A percentile compares a stretch with the other conserved stretches of the same genome.
Conservation (phyloP, 2,113 vertebrate genomes). For the Polyodon spathula region DNA sequence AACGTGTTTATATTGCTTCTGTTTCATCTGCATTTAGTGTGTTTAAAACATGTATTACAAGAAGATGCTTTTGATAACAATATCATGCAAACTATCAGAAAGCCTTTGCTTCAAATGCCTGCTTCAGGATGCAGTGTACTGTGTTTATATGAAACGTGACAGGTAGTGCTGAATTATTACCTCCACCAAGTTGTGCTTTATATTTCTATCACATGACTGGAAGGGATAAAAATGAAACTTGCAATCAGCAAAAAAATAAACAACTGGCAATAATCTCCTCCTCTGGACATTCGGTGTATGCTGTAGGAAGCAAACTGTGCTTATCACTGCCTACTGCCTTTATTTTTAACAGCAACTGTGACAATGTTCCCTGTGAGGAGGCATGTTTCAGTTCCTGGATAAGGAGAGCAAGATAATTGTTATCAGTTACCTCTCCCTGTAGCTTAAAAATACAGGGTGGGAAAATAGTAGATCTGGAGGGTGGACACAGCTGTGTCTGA, state of each 20-base stretch:
- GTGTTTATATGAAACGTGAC: neutral
- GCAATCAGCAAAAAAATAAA: slow-evolving; percentile 59
- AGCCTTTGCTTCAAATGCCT: neutral
- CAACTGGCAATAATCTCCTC: slow-evolving; percentile 57
- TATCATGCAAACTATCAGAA: no score
- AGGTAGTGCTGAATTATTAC: neutral
- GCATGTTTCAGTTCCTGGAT: slow-evolving; percentile 40
- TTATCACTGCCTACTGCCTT: slow-evolving; percentile 56
- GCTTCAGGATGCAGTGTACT: neutral
- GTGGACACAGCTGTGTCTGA: no score
- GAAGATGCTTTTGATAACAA: no score
- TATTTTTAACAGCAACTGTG: slow-evolving; percentile 53
- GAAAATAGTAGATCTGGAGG: no score
- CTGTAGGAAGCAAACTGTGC: slow-evolving; percentile 45
- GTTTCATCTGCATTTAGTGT: neutral
- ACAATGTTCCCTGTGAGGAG: slow-evolving; percentile 35
- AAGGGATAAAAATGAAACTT: slow-evolving; percentile 56
- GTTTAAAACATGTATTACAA: neutral
- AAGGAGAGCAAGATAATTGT: slow-evolving; percentile 38
- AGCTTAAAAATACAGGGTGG: neutral
- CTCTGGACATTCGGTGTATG: slow-evolving; percentile 44
- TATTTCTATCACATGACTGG: slow-evolving; percentile 48
- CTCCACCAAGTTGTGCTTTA: slow-evolving; percentile 40
- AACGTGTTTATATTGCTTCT: no score
- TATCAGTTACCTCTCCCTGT: slow-evolving; percentile 25